A percentile compares a stretch with the other conserved stretches of the same genome.
Conservation (phyloP, 2,797 vertebrate genomes). For the Onychomys torridus region DNA sequence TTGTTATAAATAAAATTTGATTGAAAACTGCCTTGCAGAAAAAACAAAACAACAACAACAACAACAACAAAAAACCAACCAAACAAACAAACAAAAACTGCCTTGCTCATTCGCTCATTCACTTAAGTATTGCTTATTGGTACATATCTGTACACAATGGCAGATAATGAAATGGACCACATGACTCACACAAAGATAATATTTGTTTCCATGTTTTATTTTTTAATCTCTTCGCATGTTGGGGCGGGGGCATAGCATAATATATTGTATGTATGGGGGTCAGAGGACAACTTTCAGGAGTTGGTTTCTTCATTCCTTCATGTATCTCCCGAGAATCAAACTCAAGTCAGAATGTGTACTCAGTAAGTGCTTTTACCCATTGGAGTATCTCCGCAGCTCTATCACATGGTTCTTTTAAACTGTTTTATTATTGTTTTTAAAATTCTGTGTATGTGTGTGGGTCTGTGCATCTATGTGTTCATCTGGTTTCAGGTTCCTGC, state of each 20-base stretch:
- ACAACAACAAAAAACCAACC: background rate
- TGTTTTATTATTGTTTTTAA: background rate
- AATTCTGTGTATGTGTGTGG: background rate
- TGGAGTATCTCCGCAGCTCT: background rate
- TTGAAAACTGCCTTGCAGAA: background rate
- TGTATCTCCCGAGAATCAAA: too few species aligned
- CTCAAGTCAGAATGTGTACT: background rate
- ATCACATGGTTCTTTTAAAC: background rate
- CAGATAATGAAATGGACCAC: background rate
- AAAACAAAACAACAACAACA: too few species aligned
- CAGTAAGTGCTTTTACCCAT: background rate
- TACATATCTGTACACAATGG: background rate
- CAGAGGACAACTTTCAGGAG: background rate
- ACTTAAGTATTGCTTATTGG: background rate
- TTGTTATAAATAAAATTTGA: background rate
- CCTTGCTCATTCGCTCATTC: background rate
- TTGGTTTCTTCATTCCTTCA: background rate
- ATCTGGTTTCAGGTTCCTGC: background rate
- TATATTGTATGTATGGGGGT: background rate
- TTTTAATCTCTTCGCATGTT: background rate
- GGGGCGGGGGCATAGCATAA: background rate
- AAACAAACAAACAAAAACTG: background rate
- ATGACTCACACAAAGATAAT: background rate
- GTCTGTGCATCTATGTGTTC: background rate
- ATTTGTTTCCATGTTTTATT: background rate